Evolutionary conservation across 2,113 vertebrate species (phyloP).

Genomic region (Manacus vitellinus): DNA sequence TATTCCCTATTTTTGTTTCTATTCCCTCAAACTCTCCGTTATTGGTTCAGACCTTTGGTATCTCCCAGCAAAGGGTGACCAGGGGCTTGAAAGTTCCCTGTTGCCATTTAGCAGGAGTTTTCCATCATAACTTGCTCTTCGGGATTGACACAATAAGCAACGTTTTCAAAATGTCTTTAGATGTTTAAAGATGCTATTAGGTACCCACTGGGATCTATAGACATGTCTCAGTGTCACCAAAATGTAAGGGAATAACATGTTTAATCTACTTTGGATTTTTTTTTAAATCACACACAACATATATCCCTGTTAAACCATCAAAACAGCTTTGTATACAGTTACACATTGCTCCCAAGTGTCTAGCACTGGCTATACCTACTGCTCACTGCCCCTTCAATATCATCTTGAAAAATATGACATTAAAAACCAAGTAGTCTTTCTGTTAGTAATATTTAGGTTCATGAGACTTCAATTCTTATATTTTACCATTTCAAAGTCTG

Average conservation of each 20-base stretch:
- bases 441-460: neutral
- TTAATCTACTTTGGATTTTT: neutral
- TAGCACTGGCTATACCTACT: neutral
- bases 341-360: neutral
- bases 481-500: neutral
- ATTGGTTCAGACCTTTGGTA: neutral
- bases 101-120: neutral
- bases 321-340: neutral
- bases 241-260: neutral
- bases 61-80: neutral
- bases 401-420: neutral
- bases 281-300: neutral
- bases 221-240: neutral
- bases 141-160: neutral
- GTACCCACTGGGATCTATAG: neutral
- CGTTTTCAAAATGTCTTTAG: neutral
- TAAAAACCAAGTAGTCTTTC: neutral
- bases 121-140: neutral
- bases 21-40: neutral
- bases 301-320: neutral
- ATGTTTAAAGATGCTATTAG: neutral
- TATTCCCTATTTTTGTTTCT: neutral
- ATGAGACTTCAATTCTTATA: neutral
- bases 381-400: neutral
- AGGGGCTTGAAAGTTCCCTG: neutral